Conservation (phyloP, 2,888 invertebrate species). For the Epinotia demarniana region DNA sequence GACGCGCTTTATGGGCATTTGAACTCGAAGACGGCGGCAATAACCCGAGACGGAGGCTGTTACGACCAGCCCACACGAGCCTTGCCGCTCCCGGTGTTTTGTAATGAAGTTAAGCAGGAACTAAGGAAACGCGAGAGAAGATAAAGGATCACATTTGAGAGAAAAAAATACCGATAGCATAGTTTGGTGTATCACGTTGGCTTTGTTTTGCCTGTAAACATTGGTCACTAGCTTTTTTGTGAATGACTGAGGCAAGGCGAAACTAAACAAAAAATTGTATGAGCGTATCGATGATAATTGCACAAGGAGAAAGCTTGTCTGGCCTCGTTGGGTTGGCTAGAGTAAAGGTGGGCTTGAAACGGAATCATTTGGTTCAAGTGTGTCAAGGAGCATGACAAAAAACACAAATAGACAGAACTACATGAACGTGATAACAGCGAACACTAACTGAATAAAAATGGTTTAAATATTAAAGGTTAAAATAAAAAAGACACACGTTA, state of each 20-base stretch:
- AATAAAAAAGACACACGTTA: not conserved
- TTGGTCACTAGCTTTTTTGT: not conserved
- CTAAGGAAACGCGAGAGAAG: not conserved
- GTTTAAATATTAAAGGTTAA: not conserved
- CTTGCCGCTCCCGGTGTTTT: not conserved
- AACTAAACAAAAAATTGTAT: not conserved
- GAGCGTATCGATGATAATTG: not conserved
- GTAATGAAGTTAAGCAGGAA: not conserved
- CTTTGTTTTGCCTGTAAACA: not conserved
- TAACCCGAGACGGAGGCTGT: not conserved
- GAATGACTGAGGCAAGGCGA: not conserved
- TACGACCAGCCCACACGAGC: not conserved
- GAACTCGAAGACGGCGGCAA: constrained; percentile 10
- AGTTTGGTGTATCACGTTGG: not conserved
- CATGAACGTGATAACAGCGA: not conserved
- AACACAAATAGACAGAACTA: not conserved
- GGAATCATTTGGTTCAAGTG: no score
- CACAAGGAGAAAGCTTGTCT: no score
- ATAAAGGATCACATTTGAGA: not conserved
- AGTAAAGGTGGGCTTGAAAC: not conserved
- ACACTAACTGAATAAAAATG: not conserved
- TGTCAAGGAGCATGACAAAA: not conserved
- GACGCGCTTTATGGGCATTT: constrained; percentile 10
- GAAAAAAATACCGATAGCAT: not conserved
- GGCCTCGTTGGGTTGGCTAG: not conserved